Percentiles rank a stretch among this genome's conserved stretches.
Conservation (phyloP, 2,113 vertebrate species). For the Thunnus thynnus region DNA sequence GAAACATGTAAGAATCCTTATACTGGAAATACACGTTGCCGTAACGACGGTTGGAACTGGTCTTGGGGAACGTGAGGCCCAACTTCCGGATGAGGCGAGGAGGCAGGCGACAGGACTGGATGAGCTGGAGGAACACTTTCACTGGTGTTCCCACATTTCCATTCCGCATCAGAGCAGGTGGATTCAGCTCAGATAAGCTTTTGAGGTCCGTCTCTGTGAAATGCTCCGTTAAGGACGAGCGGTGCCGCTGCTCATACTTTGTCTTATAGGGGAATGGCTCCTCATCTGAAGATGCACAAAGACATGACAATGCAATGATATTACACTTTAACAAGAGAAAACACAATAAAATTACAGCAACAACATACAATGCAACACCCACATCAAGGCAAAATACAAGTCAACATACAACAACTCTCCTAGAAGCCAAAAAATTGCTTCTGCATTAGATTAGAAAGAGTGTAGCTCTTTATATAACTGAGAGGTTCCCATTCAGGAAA, state of each 20-base stretch:
- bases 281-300: slow-evolving; percentile 71
- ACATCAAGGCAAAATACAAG: neutral
- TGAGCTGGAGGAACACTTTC: slow-evolving; percentile 91
- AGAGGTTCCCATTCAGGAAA: neutral
- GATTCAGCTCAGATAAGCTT: slow-evolving; percentile 91
- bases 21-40: slow-evolving; percentile 94
- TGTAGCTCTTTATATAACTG: no score
- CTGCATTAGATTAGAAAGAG: no score
- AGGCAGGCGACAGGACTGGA: slow-evolving; percentile 93
- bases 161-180: slow-evolving; percentile 91
- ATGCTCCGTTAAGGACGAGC: slow-evolving; percentile 63
- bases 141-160: slow-evolving; percentile 96
- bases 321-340: neutral
- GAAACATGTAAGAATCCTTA: slow-evolving; percentile 72
- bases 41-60: slow-evolving; percentile 89
- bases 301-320: neutral
- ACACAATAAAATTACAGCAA: neutral
- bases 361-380: neutral
- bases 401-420: no score
- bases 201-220: slow-evolving; percentile 86
- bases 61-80: slow-evolving; percentile 92
- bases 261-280: slow-evolving; percentile 82
- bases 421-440: no score
- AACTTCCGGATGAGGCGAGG: slow-evolving; percentile 90
- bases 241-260: slow-evolving; percentile 83